Conservation (phyloP, 2,797 vertebrate genomes). For the Carduelis carduelis region DNA sequence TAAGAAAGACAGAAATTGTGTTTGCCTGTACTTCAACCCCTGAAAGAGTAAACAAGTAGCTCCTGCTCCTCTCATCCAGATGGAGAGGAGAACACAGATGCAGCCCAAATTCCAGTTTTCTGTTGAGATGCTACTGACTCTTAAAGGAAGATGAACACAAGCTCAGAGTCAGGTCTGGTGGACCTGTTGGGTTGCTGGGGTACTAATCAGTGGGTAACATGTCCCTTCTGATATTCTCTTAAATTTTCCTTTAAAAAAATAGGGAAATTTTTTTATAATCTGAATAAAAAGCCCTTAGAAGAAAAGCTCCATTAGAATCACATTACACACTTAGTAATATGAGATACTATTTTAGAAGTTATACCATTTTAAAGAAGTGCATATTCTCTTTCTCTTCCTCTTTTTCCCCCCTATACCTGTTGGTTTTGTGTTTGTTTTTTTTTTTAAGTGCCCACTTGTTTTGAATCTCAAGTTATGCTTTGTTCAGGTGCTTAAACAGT, state of each 20-base stretch:
- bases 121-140: neutral
- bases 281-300: neutral
- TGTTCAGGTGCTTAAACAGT: neutral
- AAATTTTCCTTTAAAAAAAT: neutral
- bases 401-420: fast-evolving
- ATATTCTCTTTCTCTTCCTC: neutral
- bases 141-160: neutral
- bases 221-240: neutral
- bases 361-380: neutral
- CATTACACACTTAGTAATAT: neutral
- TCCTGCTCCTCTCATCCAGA: neutral
- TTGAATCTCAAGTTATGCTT: neutral
- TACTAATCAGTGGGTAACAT: neutral
- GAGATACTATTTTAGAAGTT: neutral
- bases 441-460: neutral
- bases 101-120: neutral
- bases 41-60: neutral
- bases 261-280: neutral
- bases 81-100: neutral
- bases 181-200: fast-evolving
- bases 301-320: neutral
- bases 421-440: neutral
- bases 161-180: neutral
- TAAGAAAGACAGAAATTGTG: neutral
- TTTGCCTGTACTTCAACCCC: neutral